phyloP scores from a whole-genome alignment of 2,797 vertebrate genomes.

The Pangasius mekongensis region DNA sequence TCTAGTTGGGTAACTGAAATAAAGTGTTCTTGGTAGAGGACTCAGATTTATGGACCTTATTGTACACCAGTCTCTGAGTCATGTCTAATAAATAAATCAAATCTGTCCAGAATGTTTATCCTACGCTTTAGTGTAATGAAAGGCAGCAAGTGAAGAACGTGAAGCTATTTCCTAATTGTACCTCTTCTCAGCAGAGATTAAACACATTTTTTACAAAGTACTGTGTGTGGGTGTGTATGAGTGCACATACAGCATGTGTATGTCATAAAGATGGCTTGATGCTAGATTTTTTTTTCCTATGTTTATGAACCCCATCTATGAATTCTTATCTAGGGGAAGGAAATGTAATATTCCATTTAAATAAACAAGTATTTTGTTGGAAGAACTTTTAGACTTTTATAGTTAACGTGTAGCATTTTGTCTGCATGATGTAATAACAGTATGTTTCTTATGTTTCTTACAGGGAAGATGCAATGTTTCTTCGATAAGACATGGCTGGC shows the following conservation, averaged over 20 bases:
- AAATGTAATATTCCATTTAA: too few species aligned
- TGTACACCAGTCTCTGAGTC: constrained; percentile 10
- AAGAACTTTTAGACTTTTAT: not conserved
- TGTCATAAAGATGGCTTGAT: constrained; percentile 1
- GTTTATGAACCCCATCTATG: not conserved
- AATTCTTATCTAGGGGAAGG: not conserved
- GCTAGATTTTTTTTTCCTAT: not conserved
- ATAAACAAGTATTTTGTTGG: not conserved
- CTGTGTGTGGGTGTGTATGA: not conserved
- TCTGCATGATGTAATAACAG: not conserved
- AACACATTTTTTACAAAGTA: not conserved
- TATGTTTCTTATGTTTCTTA: not conserved
- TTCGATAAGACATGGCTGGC: not conserved
- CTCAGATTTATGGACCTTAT: not conserved
- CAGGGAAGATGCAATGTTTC: not conserved
- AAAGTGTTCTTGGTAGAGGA: not conserved
- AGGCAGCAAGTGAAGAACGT: constrained; percentile 11
- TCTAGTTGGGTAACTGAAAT: not conserved
- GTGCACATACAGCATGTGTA: not conserved
- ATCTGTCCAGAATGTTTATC: constrained; percentile 9
- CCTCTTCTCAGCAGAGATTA: not conserved
- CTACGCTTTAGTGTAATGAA: not conserved
- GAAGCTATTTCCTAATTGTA: not conserved
- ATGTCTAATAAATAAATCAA: constrained; percentile 16
- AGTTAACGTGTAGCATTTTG: not conserved